These are phyloP conservation scores for Epizoanthus stellaris DNA, from an alignment of 92 coral and sea anemone genomes.

Conservation along the genomic window DNA sequence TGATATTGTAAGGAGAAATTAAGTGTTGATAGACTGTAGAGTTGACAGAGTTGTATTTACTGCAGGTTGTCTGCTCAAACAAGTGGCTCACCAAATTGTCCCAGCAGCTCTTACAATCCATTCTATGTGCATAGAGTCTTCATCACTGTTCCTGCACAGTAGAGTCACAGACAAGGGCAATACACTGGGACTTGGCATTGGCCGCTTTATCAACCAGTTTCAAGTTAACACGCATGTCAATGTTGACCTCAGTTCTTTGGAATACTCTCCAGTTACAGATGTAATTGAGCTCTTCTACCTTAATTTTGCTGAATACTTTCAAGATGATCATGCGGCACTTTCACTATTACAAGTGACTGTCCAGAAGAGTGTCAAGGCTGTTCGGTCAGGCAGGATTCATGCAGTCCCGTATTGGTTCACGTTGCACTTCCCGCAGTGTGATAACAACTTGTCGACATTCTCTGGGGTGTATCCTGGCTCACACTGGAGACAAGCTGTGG, in stretches of 20 bases:
- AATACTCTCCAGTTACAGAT: slow-evolving; percentile 61
- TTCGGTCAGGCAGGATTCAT: slow-evolving; percentile 71
- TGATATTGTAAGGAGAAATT: not conserved
- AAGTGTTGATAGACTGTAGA: no score
- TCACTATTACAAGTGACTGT: slow-evolving; percentile 64
- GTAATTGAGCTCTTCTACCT: slow-evolving; percentile 66
- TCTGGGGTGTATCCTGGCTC: slow-evolving; percentile 74
- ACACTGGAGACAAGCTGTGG: slow-evolving; percentile 94
- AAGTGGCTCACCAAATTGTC: slow-evolving; percentile 59
- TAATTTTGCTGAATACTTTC: slow-evolving; percentile 64
- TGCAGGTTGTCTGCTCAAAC: slow-evolving; percentile 77
- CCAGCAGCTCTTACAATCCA: slow-evolving; percentile 73
- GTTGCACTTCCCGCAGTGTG: slow-evolving; percentile 58
- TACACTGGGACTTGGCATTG: slow-evolving; percentile 89
- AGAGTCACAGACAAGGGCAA: slow-evolving; percentile 67
- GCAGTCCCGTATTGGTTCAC: slow-evolving; percentile 93
- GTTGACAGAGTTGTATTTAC: not conserved
- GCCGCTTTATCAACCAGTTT: slow-evolving; percentile 81
- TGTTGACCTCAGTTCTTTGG: slow-evolving; percentile 78
- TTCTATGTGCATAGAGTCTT: slow-evolving; percentile 85
- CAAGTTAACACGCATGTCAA: slow-evolving; percentile 86
- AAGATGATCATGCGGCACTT: slow-evolving; percentile 68
- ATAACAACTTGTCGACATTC: slow-evolving; percentile 65
- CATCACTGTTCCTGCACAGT: slow-evolving; percentile 65
- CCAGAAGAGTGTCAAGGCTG: slow-evolving; percentile 65